Conservation (phyloP, 1,140 invertebrate genomes). For the Diuraphis noxia region DNA sequence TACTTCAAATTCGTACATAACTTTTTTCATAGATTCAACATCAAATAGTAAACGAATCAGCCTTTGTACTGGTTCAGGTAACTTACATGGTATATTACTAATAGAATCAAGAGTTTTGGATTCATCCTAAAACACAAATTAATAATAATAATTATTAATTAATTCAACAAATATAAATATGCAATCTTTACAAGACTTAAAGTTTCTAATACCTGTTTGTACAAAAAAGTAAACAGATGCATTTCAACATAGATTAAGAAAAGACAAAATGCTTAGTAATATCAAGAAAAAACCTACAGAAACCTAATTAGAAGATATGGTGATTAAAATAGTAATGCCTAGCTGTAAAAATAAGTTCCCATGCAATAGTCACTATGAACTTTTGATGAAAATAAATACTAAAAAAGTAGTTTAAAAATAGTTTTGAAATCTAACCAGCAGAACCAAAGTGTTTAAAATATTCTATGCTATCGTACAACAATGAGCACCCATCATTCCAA, state of each 20-base stretch:
- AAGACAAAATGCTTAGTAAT: neutral
- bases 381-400: neutral
- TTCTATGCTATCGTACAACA: too few species aligned
- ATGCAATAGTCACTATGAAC: neutral
- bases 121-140: conserved; percentile 14
- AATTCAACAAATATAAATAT: neutral
- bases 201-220: neutral
- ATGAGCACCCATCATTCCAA: too few species aligned
- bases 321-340: too few species aligned
- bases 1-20: conserved; percentile 91
- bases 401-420: too few species aligned
- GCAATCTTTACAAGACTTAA: neutral
- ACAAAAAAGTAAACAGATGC: neutral
- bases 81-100: conserved; percentile 66
- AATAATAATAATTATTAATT: neutral
- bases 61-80: conserved; percentile 78
- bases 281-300: neutral
- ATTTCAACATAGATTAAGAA: neutral
- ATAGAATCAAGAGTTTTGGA: conserved; percentile 22
- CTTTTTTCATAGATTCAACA: conserved; percentile 86
- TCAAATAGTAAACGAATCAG: conserved; percentile 89
- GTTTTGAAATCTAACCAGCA: too few species aligned
- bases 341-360: too few species aligned
- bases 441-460: too few species aligned
- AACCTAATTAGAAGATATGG: neutral